Evolutionary conservation across 2,113 vertebrate species (phyloP).

Genomic region (Bubo blakistoni): DNA sequence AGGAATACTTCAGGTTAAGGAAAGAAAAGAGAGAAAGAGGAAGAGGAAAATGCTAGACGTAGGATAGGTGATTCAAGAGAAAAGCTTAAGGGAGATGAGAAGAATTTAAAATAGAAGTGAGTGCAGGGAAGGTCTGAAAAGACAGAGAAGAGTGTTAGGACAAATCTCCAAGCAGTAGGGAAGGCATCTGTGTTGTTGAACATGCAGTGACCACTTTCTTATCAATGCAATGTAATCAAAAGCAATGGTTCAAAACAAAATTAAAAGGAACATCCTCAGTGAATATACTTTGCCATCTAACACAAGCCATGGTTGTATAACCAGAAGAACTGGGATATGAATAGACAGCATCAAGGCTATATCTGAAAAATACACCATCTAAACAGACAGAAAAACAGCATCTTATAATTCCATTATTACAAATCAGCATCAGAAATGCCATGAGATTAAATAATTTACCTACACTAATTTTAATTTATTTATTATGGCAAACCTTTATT

Average conservation of each 20-base stretch:
- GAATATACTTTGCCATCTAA: background rate
- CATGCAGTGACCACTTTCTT: background rate
- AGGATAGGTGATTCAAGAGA: background rate
- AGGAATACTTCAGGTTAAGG: background rate
- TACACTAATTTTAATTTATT: background rate
- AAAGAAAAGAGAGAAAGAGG: background rate
- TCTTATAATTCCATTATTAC: background rate
- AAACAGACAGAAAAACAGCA: background rate
- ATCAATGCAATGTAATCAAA: background rate
- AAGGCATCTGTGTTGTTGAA: background rate
- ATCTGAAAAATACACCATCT: background rate
- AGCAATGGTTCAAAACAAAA: background rate
- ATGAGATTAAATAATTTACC: background rate
- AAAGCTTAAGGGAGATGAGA: background rate
- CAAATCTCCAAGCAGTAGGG: background rate
- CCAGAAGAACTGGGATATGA: background rate
- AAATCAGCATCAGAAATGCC: background rate
- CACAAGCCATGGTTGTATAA: background rate
- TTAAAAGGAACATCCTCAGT: background rate
- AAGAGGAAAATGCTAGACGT: background rate
- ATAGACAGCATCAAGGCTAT: background rate
- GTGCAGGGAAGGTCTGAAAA: background rate
- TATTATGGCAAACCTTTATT: background rate
- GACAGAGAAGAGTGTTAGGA: background rate
- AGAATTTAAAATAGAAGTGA: background rate